These are phyloP conservation scores for Denticeps clupeoides DNA, from an alignment of 2,797 vertebrate genomes.

Conservation along the genomic window DNA sequence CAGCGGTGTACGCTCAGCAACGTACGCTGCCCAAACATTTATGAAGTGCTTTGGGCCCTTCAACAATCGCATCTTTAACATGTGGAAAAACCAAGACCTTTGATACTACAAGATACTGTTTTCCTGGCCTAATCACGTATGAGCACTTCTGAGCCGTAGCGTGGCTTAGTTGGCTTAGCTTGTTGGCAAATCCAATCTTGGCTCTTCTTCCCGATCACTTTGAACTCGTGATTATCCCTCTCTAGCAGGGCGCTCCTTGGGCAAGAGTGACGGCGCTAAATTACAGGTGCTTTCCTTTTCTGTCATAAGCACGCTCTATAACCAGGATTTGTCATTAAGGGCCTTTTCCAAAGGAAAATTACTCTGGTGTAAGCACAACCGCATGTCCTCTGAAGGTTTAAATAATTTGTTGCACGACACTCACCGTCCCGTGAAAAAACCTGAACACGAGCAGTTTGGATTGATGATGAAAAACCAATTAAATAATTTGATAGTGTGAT, in stretches of 20 bases:
- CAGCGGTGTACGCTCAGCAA: no score
- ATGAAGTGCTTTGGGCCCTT: no score
- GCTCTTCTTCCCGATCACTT: neutral
- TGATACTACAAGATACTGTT: no score
- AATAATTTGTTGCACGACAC: no score
- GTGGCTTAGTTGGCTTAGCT: neutral
- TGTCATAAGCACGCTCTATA: constrained; percentile 32
- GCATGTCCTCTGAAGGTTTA: no score
- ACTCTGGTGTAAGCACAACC: constrained; percentile 11
- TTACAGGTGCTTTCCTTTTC: constrained; percentile 6
- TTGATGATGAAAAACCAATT: no score
- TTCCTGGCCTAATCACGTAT: neutral
- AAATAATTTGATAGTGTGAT: no score
- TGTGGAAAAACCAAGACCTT: no score
- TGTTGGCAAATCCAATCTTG: neutral
- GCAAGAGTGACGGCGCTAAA: constrained; percentile 1
- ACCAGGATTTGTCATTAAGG: constrained; percentile 41
- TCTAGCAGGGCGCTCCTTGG: neutral
- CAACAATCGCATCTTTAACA: no score
- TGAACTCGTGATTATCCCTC: neutral
- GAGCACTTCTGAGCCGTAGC: neutral
- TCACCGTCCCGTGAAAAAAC: no score
- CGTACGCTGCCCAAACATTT: no score
- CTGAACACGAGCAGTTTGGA: no score
- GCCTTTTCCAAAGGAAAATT: constrained; percentile 32